A percentile compares a stretch with the other conserved stretches of the same genome.
phyloP scores from a whole-genome alignment of 1,140 invertebrate genomes.

The Caenorhabditis remanei region DNA sequence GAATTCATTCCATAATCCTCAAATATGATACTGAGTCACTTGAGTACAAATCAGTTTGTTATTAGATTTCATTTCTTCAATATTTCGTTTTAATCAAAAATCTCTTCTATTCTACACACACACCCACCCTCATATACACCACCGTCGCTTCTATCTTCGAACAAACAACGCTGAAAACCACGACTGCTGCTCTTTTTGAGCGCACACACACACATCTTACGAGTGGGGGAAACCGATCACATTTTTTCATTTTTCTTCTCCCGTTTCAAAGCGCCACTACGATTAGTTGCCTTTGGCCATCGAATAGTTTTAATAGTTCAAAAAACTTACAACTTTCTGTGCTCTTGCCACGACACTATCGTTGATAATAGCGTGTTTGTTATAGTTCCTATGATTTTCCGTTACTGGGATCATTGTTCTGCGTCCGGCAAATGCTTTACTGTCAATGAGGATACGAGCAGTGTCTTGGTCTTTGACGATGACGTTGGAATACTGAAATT shows the following conservation, averaged over 20 bases:
- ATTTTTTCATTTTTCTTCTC: neutral
- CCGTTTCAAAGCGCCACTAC: too few species aligned
- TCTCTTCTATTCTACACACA: neutral
- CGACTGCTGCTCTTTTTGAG: constrained; percentile 22
- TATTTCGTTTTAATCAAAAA: constrained; percentile 26
- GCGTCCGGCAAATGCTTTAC: neutral
- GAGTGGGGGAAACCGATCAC: neutral
- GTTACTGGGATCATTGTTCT: constrained; percentile 13
- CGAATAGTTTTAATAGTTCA: neutral
- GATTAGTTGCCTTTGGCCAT: neutral
- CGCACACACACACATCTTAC: neutral
- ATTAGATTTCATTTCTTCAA: neutral
- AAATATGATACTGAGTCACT: neutral
- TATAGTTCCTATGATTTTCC: neutral
- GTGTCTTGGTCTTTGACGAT: neutral
- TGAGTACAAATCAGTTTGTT: neutral
- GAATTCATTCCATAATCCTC: too few species aligned
- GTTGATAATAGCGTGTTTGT: neutral
- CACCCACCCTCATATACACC: neutral
- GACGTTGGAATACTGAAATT: constrained; percentile 11
- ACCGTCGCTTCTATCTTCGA: constrained; percentile 2
- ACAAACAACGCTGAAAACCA: constrained; percentile 13
- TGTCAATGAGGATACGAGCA: constrained; percentile 13
- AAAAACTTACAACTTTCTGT: constrained; percentile 1
- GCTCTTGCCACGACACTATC: neutral